Base-by-base conservation (phyloP, 2,113 vertebrate genomes). In the Furnarius figulus region DNA sequence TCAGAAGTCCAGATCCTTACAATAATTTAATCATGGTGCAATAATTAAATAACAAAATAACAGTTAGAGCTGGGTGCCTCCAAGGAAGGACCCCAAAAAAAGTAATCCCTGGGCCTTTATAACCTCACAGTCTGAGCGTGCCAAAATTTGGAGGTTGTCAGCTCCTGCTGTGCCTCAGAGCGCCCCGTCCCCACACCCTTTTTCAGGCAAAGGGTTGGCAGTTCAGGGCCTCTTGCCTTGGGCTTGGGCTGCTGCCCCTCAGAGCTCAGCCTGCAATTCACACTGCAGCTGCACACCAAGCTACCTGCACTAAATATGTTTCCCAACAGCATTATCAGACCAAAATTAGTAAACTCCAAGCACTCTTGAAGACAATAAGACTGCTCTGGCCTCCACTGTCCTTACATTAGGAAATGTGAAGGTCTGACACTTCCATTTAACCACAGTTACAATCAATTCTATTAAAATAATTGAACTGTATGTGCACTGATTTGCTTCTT, bases 161-260 rank as follows among this genome's bases (percentile, higher is more conserved):
- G 28, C 12, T 55, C 21, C 25, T 49, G 25, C n/a, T 62, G 14
- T 31, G 39, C 22, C 30, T 46, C 28, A 7, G 24, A 46, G 30
- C 40, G 62, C 22, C 46, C 1, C 0, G 12, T 56, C 5, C 59
- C n/a, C 0, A 0, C 30, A 40, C 5, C 22, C 33, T 18, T 21
- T 40, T 42, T 30, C 21, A 42, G 31, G 28, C 39, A 42, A 42
- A 42, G 19, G 39, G 28, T 65, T 20, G 40, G 39, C 39, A 63
- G 39, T 63, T 42, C 39, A 42, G 27, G 12, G 28, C 19, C 62
- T 63, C 61, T 63, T 21, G 8, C 1, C 25, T 5, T n/a, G 20
- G 44, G 10, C 33, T 75, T 46, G 58, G 44, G 22, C 14, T 33
- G 0, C 46, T 39, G 68, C 10, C 16, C 16, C 53, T 61, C 39